These are phyloP conservation scores for Pangasianodon gigas DNA, from an alignment of 2,113 vertebrate genomes.

Conservation along the genomic window DNA sequence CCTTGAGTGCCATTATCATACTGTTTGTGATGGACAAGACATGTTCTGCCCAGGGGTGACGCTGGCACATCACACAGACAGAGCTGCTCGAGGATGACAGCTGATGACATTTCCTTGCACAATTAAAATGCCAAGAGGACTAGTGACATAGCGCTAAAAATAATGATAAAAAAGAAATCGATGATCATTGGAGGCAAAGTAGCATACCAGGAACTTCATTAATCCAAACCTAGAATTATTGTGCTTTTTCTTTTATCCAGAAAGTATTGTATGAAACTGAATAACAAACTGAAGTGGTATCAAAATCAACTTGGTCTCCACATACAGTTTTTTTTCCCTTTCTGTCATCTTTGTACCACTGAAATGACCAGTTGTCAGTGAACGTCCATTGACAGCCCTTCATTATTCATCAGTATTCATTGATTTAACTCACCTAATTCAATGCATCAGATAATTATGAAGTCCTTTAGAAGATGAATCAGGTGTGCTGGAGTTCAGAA, in stretches of 20 bases:
- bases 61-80: constrained; percentile 54
- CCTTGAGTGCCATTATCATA: constrained; percentile 57
- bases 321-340: no score
- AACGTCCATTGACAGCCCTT: neutral
- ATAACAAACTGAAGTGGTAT: neutral
- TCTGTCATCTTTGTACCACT: neutral
- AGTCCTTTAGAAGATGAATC: neutral
- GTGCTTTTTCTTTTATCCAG: neutral
- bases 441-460: neutral
- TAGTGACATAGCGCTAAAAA: constrained; percentile 26
- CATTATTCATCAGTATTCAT: neutral
- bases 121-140: constrained; percentile 50
- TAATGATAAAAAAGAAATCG: neutral
- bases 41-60: constrained; percentile 52
- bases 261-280: neutral
- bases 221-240: neutral
- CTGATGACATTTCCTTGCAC: constrained; percentile 39
- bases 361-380: neutral
- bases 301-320: neutral
- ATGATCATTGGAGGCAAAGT: neutral
- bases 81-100: constrained; percentile 43
- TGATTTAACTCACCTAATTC: neutral
- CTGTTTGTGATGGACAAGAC: constrained; percentile 55
- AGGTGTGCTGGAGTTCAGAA: neutral
- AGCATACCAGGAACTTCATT: neutral